A percentile compares a stretch with the other conserved stretches of the same genome.
phyloP scores from a whole-genome alignment of 2,113 vertebrate genomes.

The Sialia sialis region DNA sequence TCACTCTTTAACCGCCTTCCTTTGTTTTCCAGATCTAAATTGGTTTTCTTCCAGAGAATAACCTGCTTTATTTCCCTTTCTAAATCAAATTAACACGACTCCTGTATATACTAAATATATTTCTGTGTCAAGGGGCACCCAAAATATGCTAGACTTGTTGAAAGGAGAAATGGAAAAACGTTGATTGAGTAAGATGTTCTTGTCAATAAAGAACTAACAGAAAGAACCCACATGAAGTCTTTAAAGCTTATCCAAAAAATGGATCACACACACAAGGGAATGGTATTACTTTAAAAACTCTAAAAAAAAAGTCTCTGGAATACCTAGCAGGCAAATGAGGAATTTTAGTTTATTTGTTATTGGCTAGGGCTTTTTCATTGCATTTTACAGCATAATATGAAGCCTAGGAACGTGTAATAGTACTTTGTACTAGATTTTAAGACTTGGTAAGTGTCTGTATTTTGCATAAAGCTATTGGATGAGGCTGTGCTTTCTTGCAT shows the following conservation, averaged over 20 bases:
- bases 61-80: background rate
- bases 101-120: background rate
- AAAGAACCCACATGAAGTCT: background rate
- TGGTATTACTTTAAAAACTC: background rate
- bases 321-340: background rate
- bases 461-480: conserved; percentile 26
- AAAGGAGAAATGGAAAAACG: background rate
- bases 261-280: background rate
- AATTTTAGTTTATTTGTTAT: background rate
- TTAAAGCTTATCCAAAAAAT: background rate
- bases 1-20: background rate
- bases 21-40: background rate
- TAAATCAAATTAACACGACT: background rate
- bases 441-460: background rate
- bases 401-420: background rate
- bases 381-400: background rate
- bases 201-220: background rate
- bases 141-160: background rate
- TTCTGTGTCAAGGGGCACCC: background rate
- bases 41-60: background rate
- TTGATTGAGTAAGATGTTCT: background rate
- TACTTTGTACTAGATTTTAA: background rate
- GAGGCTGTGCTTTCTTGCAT: background rate
- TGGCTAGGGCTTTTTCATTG: background rate
- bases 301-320: background rate